Evolutionary conservation across 2,888 invertebrate species (phyloP).

Genomic region (Orthosia gothica): DNA sequence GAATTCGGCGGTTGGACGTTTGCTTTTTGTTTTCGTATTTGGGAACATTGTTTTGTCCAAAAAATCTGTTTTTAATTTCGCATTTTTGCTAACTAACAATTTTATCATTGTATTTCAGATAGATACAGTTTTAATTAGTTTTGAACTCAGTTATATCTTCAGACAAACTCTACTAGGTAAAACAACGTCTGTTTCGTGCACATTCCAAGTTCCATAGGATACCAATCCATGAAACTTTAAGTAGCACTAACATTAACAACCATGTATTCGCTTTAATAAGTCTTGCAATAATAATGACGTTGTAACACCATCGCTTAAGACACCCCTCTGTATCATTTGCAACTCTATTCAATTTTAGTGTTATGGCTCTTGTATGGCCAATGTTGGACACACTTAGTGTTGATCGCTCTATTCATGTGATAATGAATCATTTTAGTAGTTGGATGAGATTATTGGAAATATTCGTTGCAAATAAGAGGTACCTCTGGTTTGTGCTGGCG

Average conservation of each 20-base stretch:
- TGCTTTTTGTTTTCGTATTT: conserved; percentile 8
- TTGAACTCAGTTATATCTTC: not conserved
- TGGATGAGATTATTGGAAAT: not conserved
- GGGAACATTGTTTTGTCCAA: not conserved
- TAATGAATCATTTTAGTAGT: not conserved
- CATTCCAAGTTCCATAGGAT: not conserved
- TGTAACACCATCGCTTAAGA: conserved; percentile 22
- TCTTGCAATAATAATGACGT: conserved; percentile 33
- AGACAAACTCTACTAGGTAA: not conserved
- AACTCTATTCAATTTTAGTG: conserved; percentile 17
- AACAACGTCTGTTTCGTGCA: too few species aligned
- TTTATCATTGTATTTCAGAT: not conserved
- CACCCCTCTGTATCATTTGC: conserved; percentile 7
- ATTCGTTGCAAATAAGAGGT: not conserved
- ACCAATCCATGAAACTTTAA: conserved; percentile 1
- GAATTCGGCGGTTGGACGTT: not conserved
- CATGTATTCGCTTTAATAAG: not conserved
- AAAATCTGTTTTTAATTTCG: not conserved
- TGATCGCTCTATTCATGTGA: not conserved
- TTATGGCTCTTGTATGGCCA: not conserved
- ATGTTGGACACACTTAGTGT: not conserved
- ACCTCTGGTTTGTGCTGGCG: too few species aligned
- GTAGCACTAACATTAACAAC: not conserved
- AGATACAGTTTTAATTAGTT: not conserved
- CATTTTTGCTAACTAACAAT: not conserved